Conservation (phyloP, 2,113 vertebrate species). For the Pseudolaguvia tuberculata region DNA sequence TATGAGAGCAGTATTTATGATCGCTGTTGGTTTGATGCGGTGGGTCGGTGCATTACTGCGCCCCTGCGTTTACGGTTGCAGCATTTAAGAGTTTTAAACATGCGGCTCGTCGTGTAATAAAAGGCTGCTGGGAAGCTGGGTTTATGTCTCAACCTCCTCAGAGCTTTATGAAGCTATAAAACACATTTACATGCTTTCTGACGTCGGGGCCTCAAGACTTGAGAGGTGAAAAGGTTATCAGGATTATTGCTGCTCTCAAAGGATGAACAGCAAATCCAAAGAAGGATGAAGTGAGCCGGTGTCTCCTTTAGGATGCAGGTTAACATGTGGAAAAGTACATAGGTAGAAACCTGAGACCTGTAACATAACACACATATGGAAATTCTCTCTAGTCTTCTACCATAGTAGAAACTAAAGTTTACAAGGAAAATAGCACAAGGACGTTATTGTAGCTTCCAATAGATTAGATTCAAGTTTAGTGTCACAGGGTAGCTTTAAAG, state of each 20-base stretch:
- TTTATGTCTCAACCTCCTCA: conserved; percentile 56
- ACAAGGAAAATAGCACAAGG: too few species aligned
- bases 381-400: not conserved
- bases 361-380: not conserved
- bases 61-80: conserved; percentile 59
- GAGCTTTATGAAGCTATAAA: conserved; percentile 70
- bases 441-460: too few species aligned
- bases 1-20: conserved; percentile 21
- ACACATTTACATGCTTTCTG: conserved; percentile 68
- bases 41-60: conserved; percentile 54
- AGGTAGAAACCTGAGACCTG: not conserved
- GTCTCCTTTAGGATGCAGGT: not conserved
- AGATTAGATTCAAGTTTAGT: too few species aligned
- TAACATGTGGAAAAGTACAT: not conserved
- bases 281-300: conserved; percentile 7
- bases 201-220: conserved; percentile 52
- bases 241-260: conserved; percentile 54
- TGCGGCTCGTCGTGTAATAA: conserved; percentile 59
- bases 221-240: conserved; percentile 70
- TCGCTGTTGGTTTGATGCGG: conserved; percentile 22
- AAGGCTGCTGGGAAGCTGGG: conserved; percentile 57
- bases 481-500: too few species aligned
- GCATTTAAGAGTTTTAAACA: conserved; percentile 58
- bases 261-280: conserved; percentile 6
- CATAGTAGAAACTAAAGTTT: too few species aligned